phyloP scores from a whole-genome alignment of 1,140 invertebrate genomes.

The Drosophila arizonae region DNA sequence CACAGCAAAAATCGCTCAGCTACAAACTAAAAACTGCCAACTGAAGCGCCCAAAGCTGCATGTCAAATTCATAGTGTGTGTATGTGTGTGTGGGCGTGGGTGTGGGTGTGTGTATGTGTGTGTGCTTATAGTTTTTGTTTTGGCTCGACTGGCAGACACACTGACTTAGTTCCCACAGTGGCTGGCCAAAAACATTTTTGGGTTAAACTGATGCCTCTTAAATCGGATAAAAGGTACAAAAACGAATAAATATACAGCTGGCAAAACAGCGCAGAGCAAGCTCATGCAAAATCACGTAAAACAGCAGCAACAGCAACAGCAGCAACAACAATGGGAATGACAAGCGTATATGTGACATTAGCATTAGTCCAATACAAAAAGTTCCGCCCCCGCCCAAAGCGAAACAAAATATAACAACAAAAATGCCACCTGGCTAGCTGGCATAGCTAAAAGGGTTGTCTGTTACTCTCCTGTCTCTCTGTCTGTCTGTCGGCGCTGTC shows the following conservation, averaged over 20 bases:
- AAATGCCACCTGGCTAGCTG: neutral
- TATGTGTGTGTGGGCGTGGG: no score
- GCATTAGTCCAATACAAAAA: conserved; percentile 21
- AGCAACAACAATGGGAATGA: conserved; percentile 25
- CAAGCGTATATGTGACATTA: conserved; percentile 47
- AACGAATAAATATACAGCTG: conserved; percentile 1
- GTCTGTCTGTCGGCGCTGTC: conserved; percentile 4
- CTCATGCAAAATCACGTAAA: conserved; percentile 47
- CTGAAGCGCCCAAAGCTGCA: conserved; percentile 48
- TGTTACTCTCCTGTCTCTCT: conserved; percentile 31
- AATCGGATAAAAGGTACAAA: conserved; percentile 19
- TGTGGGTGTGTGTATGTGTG: no score
- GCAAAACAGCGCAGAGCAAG: conserved; percentile 18
- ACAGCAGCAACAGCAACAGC: conserved; percentile 9
- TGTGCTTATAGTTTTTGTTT: conserved; percentile 35
- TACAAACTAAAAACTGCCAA: conserved; percentile 18
- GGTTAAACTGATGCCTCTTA: conserved; percentile 59
- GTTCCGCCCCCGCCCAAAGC: neutral
- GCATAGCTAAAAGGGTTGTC: conserved; percentile 39
- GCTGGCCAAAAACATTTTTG: conserved; percentile 41
- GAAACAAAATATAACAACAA: neutral
- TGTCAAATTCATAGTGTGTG: conserved; percentile 64
- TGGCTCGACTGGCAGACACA: conserved; percentile 43
- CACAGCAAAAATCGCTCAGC: conserved; percentile 16
- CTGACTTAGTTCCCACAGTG: conserved; percentile 71